A percentile compares a stretch with the other conserved stretches of the same genome.
These are phyloP conservation scores for Pandemis cinnamomeana DNA, from an alignment of 2,888 invertebrate species.

Conservation along the genomic window DNA sequence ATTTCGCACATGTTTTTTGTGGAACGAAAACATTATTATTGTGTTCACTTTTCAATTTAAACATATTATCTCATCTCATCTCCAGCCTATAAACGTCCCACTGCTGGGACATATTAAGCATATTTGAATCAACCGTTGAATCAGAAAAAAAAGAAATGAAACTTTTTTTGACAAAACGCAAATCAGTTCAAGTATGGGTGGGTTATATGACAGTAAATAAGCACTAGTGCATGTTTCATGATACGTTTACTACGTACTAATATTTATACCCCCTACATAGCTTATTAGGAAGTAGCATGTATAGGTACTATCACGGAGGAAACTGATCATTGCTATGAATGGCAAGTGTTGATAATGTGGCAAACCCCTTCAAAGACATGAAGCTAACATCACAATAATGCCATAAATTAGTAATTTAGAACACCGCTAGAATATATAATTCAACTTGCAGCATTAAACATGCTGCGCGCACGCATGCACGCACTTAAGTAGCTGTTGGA, in stretches of 20 bases:
- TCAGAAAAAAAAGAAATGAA: too few relatives aligned
- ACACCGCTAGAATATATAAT: not conserved
- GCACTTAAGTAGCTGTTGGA: not conserved
- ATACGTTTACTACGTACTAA: not conserved
- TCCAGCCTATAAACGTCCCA: too few relatives aligned
- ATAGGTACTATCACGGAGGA: not conserved
- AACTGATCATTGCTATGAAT: not conserved
- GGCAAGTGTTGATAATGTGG: not conserved
- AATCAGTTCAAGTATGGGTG: not conserved
- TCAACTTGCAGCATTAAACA: not conserved
- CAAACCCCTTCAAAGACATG: not conserved
- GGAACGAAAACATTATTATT: too few relatives aligned
- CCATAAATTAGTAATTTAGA: constrained; percentile 1
- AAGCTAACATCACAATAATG: not conserved
- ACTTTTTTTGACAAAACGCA: not conserved
- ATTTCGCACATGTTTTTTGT: too few relatives aligned
- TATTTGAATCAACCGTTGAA: too few relatives aligned
- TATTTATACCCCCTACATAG: not conserved
- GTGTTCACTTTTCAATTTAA: too few relatives aligned
- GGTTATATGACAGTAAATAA: too few relatives aligned
- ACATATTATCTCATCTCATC: too few relatives aligned
- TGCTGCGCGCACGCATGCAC: not conserved
- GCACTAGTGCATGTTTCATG: too few relatives aligned
- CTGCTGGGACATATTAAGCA: too few relatives aligned
- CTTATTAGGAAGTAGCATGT: not conserved